Evolutionary conservation across 1,140 invertebrate genomes (phyloP), one percentile per base, ranked within the genome.

Genomic region (Scaptomyza graminum): DNA sequence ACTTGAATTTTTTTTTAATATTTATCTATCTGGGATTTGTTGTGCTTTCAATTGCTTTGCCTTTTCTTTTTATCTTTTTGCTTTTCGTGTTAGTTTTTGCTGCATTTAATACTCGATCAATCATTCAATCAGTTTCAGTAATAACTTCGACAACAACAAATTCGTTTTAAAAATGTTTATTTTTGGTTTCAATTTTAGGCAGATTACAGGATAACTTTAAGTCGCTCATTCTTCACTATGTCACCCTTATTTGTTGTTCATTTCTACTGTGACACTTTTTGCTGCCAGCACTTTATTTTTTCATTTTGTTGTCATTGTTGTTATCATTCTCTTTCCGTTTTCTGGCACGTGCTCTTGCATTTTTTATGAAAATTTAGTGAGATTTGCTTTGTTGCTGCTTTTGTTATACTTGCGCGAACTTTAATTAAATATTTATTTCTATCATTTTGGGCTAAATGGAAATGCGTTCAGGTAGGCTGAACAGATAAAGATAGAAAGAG

Each of bases 341-440:
- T 57, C 37, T 64, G 56, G 51, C 70, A 59, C 83, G 79, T 88
- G 83, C 72, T 74, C 63, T 70, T 87, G 83, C 75, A 88, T 87
- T 87, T 82, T 87, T 88, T 88, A 87, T 87, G 83, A 88, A 88
- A 87, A 88, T 88, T 87, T 87, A 82, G 79, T 83, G 75, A 68
- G 1, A 8, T 11, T 44, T 63, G 60, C 31, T 75, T 47, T 74
- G 68, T 62, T 71, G 66, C 16, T 59, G 37, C 43, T 67, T 37
- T 46, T 67, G 4, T 74, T 70, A 57, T 64, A 76, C 67, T 72
- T 73, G 75, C 62, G 61, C 65, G 68, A 60, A 79, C 79, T 87
- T 74, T 77, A 76, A 88, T 88, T 77, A 88, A 88, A 88, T 88
- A 88, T 88, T 83, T 88, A 88, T 88, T 88, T 79, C 76, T 74